A percentile compares a stretch with the other conserved stretches of the same genome.
Conservation (phyloP, 2,888 invertebrate genomes). For the Holacanthella duospinosa region DNA sequence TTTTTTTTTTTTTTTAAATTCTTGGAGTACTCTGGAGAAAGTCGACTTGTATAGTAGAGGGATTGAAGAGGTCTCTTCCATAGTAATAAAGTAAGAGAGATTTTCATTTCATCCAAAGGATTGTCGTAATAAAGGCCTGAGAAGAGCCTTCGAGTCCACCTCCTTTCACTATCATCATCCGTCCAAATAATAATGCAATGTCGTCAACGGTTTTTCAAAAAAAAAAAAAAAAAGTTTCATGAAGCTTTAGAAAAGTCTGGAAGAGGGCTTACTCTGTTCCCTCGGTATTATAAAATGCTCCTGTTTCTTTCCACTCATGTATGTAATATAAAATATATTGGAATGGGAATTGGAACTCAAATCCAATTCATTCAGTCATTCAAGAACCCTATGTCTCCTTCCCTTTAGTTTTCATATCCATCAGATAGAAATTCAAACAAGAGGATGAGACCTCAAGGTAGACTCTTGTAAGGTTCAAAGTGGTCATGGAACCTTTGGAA, state of each 20-base stretch:
- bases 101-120: neutral
- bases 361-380: neutral
- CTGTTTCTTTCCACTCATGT: neutral
- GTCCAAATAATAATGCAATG: neutral
- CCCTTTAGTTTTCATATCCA: neutral
- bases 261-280: no score
- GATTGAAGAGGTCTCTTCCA: neutral
- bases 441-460: no score
- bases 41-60: no score
- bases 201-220: no score
- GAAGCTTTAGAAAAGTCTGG: neutral
- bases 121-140: neutral
- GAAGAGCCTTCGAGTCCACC: neutral
- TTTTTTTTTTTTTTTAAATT: neutral
- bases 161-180: neutral
- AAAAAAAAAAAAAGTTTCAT: neutral
- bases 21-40: neutral
- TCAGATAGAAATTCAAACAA: no score
- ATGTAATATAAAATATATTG: conserved; percentile 2
- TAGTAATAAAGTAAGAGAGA: neutral
- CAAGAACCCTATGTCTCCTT: neutral
- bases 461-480: no score
- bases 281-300: neutral
- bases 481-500: neutral
- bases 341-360: neutral